Evolutionary conservation across 2,888 invertebrate species (phyloP).

Genomic region (Adelognathus sp.): DNA sequence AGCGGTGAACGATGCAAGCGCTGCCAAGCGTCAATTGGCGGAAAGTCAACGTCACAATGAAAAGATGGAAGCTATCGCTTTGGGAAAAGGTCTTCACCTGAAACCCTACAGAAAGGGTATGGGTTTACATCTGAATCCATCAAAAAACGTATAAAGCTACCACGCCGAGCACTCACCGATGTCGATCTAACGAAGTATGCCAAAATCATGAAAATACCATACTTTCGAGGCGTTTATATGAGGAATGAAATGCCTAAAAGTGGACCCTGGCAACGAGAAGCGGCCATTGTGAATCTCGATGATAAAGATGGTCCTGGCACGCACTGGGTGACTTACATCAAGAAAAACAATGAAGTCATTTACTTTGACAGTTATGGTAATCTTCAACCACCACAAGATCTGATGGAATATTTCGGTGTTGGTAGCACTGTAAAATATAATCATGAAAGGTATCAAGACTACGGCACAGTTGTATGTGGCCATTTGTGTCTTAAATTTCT

Average conservation of each 20-base stretch:
- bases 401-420: constrained; percentile 64
- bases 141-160: constrained; percentile 58
- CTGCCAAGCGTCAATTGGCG: constrained; percentile 68
- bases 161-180: constrained; percentile 10
- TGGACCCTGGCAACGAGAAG: not conserved
- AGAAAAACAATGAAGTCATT: constrained; percentile 66
- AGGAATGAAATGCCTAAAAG: not conserved
- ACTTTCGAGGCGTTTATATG: constrained; percentile 16
- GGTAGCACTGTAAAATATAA: constrained; percentile 63
- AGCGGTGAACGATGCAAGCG: constrained; percentile 72
- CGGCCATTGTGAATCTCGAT: constrained; percentile 7
- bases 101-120: constrained; percentile 64
- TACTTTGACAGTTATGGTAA: constrained; percentile 78
- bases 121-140: constrained; percentile 58
- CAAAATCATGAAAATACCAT: not conserved
- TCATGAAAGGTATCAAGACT: constrained; percentile 67
- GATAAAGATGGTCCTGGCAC: too few species aligned
- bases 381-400: too few species aligned
- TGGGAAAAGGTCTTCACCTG: constrained; percentile 66
- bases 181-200: not conserved
- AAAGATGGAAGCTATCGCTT: constrained; percentile 75
- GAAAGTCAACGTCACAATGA: constrained; percentile 74
- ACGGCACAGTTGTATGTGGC: constrained; percentile 27
- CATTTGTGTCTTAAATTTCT: too few species aligned
- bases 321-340: too few species aligned